phyloP scores from a whole-genome alignment of 1,140 invertebrate genomes.

The Penaeus vannamei region DNA sequence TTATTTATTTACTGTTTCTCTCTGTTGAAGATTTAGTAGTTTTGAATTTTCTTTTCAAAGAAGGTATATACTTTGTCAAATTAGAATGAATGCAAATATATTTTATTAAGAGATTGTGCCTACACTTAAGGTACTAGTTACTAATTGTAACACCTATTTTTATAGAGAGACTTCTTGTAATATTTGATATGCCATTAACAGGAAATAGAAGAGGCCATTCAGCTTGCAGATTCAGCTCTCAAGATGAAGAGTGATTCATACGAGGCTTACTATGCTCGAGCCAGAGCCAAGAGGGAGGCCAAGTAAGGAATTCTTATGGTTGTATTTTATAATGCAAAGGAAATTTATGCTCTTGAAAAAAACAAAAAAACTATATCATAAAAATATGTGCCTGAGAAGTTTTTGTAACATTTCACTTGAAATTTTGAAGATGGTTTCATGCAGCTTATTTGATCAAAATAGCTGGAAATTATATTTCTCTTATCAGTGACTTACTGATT shows the following conservation, averaged over 20 bases:
- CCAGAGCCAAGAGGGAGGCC: conserved; percentile 86
- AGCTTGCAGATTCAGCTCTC: conserved; percentile 88
- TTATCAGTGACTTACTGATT: too few relatives aligned
- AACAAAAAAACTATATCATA: too few relatives aligned
- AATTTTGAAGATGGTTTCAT: too few relatives aligned
- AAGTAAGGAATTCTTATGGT: conserved; percentile 71
- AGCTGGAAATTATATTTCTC: too few relatives aligned
- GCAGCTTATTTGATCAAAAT: too few relatives aligned
- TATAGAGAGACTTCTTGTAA: too few relatives aligned
- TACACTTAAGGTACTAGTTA: not conserved
- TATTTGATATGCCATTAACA: conserved; percentile 68
- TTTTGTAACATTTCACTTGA: too few relatives aligned
- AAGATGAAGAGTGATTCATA: conserved; percentile 87
- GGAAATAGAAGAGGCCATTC: conserved; percentile 79
- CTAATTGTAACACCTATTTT: conserved; percentile 12
- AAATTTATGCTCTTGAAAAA: not conserved
- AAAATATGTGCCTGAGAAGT: too few relatives aligned
- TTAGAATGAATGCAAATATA: too few relatives aligned
- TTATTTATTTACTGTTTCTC: conserved; percentile 26
- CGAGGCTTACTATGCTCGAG: conserved; percentile 92
- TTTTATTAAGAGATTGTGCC: too few relatives aligned
- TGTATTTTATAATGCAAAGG: not conserved
- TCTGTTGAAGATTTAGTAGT: not conserved
- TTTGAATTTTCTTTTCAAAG: not conserved
- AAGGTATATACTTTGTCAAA: too few relatives aligned